These are phyloP conservation scores for Tryphoninae sp. DNA, from an alignment of 2,888 invertebrate species.

Conservation along the genomic window DNA sequence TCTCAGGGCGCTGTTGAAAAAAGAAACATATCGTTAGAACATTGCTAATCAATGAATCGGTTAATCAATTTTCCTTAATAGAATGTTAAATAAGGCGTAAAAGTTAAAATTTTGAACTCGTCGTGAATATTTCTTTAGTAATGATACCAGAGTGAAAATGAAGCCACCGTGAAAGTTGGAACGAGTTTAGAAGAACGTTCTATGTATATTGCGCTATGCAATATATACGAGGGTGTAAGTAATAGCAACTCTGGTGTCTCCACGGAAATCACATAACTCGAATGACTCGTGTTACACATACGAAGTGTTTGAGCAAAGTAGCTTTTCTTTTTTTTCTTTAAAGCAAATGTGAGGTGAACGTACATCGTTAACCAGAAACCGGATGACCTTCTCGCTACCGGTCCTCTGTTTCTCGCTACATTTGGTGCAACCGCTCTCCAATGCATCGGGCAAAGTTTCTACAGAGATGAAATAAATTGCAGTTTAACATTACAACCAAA, in stretches of 20 bases:
- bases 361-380: constrained; percentile 84
- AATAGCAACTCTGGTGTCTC: constrained; percentile 18
- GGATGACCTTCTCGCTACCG: constrained; percentile 86
- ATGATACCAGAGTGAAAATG: not conserved
- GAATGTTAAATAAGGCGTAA: too few species aligned
- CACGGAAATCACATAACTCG: constrained; percentile 47
- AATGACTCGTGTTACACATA: constrained; percentile 39
- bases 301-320: constrained; percentile 20
- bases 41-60: not conserved
- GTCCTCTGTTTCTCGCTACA: constrained; percentile 86
- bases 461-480: constrained; percentile 9
- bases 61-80: too few species aligned
- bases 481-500: not conserved
- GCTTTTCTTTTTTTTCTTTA: constrained; percentile 5
- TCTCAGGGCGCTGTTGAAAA: constrained; percentile 78
- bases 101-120: not conserved
- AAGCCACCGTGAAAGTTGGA: constrained; percentile 56
- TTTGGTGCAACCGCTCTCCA: constrained; percentile 86
- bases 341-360: constrained; percentile 60
- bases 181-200: constrained; percentile 46
- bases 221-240: constrained; percentile 41
- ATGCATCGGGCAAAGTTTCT: constrained; percentile 88
- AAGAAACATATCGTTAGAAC: constrained; percentile 20
- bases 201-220: constrained; percentile 28
- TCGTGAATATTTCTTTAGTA: constrained; percentile 7